Conservation (phyloP, 2,888 invertebrate genomes). For the Cheilosia soror region DNA sequence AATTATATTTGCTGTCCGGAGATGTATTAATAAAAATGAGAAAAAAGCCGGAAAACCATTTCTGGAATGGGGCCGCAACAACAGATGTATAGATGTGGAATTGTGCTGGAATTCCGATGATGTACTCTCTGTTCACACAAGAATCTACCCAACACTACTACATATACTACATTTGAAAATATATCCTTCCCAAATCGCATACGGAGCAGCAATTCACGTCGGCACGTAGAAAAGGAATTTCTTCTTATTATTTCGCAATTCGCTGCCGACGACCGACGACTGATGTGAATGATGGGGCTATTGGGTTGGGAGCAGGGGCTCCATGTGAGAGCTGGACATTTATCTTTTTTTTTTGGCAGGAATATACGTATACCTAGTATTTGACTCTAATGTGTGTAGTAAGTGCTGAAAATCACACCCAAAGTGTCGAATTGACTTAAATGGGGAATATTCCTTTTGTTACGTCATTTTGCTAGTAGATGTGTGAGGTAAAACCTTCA, state of each 20-base stretch:
- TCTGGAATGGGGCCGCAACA: conserved; percentile 39
- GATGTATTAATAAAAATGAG: conserved; percentile 64
- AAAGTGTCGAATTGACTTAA: conserved; percentile 56
- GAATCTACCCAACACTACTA: conserved; percentile 31
- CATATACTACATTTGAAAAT: conserved; percentile 13
- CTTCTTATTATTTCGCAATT: conserved; percentile 73
- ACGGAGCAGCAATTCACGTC: conserved; percentile 40
- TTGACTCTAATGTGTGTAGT: conserved; percentile 35
- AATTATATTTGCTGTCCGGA: conserved; percentile 57
- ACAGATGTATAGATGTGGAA: conserved; percentile 44
- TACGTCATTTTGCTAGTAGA: background rate
- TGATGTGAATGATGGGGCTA: conserved; percentile 44
- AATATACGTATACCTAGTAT: background rate
- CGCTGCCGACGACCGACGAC: conserved; percentile 35
- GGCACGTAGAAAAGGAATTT: conserved; percentile 74
- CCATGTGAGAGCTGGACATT: conserved; percentile 4
- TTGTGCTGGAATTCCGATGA: conserved; percentile 56
- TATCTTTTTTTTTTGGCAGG: background rate
- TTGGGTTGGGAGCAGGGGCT: background rate
- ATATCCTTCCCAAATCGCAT: conserved; percentile 14
- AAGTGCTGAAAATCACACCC: conserved; percentile 23
- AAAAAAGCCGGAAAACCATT: conserved; percentile 14
- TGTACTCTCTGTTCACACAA: conserved; percentile 35
- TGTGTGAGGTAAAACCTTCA: no score
- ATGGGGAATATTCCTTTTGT: conserved; percentile 28